Conservation (phyloP, 2,113 vertebrate species). For the Columba janthina region DNA sequence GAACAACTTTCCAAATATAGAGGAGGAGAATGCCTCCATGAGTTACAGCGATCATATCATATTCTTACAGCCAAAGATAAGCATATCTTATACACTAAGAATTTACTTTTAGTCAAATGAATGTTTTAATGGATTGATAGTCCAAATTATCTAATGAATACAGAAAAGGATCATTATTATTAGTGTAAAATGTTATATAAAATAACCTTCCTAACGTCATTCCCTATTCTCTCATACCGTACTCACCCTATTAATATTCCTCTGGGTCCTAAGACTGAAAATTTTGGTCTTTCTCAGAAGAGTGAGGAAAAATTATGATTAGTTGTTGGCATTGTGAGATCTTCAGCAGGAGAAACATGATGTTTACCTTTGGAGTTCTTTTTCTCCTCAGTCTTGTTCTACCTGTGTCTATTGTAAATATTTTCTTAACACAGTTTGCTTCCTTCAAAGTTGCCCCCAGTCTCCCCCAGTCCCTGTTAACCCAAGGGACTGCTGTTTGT, state of each 20-base stretch:
- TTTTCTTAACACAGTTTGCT: background rate
- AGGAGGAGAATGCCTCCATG: background rate
- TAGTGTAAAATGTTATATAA: background rate
- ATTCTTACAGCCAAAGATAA: background rate
- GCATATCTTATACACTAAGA: background rate
- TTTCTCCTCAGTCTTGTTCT: background rate
- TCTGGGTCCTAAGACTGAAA: background rate
- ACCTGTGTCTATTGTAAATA: background rate
- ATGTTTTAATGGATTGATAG: background rate
- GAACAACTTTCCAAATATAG: background rate
- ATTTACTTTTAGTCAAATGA: background rate
- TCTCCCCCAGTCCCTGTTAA: background rate
- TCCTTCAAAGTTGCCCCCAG: background rate
- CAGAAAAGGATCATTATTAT: background rate
- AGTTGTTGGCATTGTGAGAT: background rate
- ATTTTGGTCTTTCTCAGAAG: background rate
- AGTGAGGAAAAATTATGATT: background rate
- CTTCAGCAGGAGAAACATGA: background rate
- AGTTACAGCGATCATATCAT: background rate
- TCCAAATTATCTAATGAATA: background rate
- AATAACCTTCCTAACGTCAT: background rate
- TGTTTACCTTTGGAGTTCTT: background rate
- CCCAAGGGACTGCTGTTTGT: background rate
- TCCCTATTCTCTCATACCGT: background rate
- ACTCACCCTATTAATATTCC: background rate